Conservation (phyloP, 2,888 invertebrate genomes). For the Sipha maydis region DNA sequence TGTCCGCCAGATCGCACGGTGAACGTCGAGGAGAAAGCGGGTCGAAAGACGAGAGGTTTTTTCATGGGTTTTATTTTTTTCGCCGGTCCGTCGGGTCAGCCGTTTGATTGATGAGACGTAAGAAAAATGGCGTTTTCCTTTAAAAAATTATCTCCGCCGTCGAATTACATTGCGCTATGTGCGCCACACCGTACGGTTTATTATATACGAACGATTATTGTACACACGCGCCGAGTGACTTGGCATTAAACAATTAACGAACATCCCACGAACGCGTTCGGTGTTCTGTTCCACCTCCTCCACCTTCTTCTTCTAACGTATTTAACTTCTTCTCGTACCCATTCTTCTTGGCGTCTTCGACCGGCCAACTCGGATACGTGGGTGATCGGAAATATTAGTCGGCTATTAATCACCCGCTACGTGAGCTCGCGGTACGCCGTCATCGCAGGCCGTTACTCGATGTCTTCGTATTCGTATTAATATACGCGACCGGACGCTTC, state of each 20-base stretch:
- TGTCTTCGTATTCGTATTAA: conserved; percentile 8
- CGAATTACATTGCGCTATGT: conserved; percentile 1
- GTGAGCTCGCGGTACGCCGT: neutral
- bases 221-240: conserved; percentile 37
- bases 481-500: too few relatives aligned
- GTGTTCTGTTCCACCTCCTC: neutral
- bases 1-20: neutral
- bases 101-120: conserved; percentile 48
- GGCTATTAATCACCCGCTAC: conserved; percentile 44
- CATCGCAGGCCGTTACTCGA: neutral
- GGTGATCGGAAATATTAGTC: conserved; percentile 42
- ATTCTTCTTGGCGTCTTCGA: too few relatives aligned
- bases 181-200: too few relatives aligned
- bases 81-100: conserved; percentile 16
- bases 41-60: conserved; percentile 8
- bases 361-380: neutral
- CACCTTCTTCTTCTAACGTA: neutral
- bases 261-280: conserved; percentile 31
- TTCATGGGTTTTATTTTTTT: neutral
- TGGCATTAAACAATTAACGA: conserved; percentile 56
- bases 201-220: neutral
- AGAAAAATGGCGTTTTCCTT: conserved; percentile 48
- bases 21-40: neutral
- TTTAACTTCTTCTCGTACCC: too few relatives aligned
- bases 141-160: conserved; percentile 28